phyloP scores from a whole-genome alignment of 2,797 vertebrate species.

The Sebastolobus alascanus region DNA sequence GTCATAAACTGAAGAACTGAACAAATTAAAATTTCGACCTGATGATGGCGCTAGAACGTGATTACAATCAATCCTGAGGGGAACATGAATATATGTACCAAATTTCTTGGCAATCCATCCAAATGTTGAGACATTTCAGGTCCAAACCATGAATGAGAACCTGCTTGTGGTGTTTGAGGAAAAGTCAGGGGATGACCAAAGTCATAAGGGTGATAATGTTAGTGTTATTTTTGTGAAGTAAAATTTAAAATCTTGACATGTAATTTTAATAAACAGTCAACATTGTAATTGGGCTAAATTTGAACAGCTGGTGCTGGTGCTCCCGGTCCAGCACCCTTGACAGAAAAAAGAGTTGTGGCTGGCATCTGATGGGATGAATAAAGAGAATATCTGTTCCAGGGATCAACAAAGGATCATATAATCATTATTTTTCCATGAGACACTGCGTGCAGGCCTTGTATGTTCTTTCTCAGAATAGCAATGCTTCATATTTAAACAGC shows the following conservation, averaged over 20 bases:
- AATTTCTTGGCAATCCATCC: not conserved
- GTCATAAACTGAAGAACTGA: not conserved
- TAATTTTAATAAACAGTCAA: not conserved
- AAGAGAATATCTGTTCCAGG: constrained; percentile 7
- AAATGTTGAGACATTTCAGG: not conserved
- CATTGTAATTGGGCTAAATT: not conserved
- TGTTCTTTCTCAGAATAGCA: constrained; percentile 32
- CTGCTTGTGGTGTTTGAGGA: not conserved
- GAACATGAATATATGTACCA: not conserved
- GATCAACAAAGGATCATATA: constrained; percentile 29
- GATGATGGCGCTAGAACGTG: not conserved
- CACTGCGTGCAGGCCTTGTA: not conserved
- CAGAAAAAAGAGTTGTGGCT: not conserved
- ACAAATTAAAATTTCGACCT: not conserved
- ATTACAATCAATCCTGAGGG: not conserved
- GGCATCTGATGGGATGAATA: not conserved
- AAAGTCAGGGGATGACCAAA: too few relatives aligned
- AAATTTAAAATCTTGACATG: not conserved
- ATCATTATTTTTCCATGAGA: constrained; percentile 48
- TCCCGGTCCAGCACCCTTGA: not conserved
- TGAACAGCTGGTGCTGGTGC: not conserved
- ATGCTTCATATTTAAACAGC: constrained; percentile 43
- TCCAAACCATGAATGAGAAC: not conserved
- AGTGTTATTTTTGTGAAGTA: not conserved
- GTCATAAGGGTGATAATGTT: too few relatives aligned